These are phyloP conservation scores for Peromyscus maniculatus DNA, from an alignment of 2,113 vertebrate genomes.

Conservation along the genomic window DNA sequence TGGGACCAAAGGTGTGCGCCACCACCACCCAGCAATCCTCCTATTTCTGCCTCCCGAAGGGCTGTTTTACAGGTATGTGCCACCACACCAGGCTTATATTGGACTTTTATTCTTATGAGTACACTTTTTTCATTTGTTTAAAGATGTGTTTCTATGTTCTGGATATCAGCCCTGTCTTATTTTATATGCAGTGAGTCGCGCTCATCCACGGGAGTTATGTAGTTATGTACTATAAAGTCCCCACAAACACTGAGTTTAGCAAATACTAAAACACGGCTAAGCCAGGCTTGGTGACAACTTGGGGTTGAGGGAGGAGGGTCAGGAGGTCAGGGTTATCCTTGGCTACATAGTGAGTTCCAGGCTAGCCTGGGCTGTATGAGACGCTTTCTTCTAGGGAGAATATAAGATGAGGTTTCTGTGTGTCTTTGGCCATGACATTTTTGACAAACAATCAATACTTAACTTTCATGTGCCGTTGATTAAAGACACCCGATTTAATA, in stretches of 20 bases:
- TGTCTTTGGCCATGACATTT: neutral
- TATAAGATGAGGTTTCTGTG: neutral
- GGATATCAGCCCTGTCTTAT: neutral
- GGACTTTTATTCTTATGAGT: neutral
- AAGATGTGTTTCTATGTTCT: neutral
- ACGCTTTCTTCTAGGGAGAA: neutral
- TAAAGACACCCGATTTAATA: neutral
- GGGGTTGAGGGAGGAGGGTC: neutral
- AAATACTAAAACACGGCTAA: neutral
- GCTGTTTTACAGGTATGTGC: too few species aligned
- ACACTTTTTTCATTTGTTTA: neutral
- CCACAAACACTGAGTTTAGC: neutral
- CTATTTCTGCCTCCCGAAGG: neutral
- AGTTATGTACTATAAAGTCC: too few species aligned
- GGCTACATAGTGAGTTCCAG: neutral
- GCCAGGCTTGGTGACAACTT: neutral
- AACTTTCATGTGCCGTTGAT: neutral
- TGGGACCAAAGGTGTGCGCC: neutral
- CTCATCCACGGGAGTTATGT: neutral
- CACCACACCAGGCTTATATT: neutral
- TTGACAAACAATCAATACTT: neutral
- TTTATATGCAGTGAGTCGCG: neutral
- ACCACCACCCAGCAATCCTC: neutral
- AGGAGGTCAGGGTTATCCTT: neutral
- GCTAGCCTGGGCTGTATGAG: neutral